Evolutionary conservation across 2,113 vertebrate species (phyloP), one percentile per base, ranked within the genome.

Genomic region (Ameiurus melas): DNA sequence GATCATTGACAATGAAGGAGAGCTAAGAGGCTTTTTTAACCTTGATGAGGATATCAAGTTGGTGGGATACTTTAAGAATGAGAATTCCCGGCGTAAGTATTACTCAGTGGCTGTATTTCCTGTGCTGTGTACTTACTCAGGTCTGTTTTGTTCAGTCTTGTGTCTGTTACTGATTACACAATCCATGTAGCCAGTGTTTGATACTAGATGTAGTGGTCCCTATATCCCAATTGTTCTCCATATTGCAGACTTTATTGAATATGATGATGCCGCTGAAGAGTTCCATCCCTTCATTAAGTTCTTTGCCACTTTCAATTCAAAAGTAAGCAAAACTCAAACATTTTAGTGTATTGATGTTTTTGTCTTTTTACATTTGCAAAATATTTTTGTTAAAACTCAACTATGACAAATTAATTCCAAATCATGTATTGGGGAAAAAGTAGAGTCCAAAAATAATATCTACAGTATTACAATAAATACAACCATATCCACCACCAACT

Each of bases 221-320:
- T 79, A 80, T 62, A 33, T 62, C 57, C 2, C 16, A 39, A 25
- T 43, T 70, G 2, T 73, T 27, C 81, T 80, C 85, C 4, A 64
- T 53, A 60, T 95, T 64, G 20, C 93, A 98, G 97, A 97, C 90
- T 99, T 94, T 93, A 96, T 96, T 43, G 97, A 97, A 90, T 99
- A 90, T 0, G 95, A 96, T 30, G 97, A 97, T 0, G 97, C 98
- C 0, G 97, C 98, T 0, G 97, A 97, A 87, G 97, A 97, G 88
- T 98, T 98, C 80, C 98, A 98, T 62, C 98, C 98, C 20, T 98
- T 97, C 87, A 95, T 99, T 90, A 96, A 97, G 70, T 99, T 98
- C 94, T 99, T 95, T 27, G 97, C 96, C 85, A 99, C 97, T 60
- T 98, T 97, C 36, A 96, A 98, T 88, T 90, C 95, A 92, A 97